Percentiles rank a stretch among this genome's conserved stretches.
Evolutionary conservation across 2,888 invertebrate genomes (phyloP).

Genomic region (Anaspis maculata): DNA sequence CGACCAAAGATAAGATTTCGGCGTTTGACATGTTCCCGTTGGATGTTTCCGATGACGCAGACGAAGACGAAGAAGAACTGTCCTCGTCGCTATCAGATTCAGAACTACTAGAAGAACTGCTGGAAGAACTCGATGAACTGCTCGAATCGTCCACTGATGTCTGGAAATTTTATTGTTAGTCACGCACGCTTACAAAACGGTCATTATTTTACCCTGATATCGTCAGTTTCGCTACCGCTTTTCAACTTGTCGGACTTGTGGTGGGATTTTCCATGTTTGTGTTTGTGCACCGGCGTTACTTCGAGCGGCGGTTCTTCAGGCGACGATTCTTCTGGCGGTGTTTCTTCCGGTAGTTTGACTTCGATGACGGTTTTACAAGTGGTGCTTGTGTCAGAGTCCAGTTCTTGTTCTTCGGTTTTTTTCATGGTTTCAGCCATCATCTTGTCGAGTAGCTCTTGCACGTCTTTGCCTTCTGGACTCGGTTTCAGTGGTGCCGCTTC

Average conservation of each 20-base stretch:
- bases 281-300: slow-evolving; percentile 20
- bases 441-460: slow-evolving; percentile 35
- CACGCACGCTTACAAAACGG: not conserved
- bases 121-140: slow-evolving; percentile 37
- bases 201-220: slow-evolving; percentile 22
- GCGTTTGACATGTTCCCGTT: slow-evolving; percentile 33
- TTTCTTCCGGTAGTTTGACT: slow-evolving; percentile 23
- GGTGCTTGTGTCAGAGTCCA: slow-evolving; percentile 33
- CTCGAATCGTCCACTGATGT: slow-evolving; percentile 19
- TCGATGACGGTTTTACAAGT: slow-evolving; percentile 23
- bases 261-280: slow-evolving; percentile 5
- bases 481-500: slow-evolving; percentile 7
- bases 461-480: slow-evolving; percentile 5
- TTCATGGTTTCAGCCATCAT: slow-evolving; percentile 45
- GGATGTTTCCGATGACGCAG: slow-evolving; percentile 29
- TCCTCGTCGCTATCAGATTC: slow-evolving; percentile 48
- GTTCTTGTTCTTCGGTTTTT: slow-evolving; percentile 26
- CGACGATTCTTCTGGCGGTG: no score
- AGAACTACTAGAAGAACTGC: slow-evolving; percentile 46
- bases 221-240: slow-evolving; percentile 21
- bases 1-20: slow-evolving; percentile 34
- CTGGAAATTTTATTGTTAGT: slow-evolving; percentile 17
- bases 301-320: no score
- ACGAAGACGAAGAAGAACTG: slow-evolving; percentile 37
- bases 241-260: slow-evolving; percentile 9